Conservation (phyloP, 2,888 invertebrate species). For the Linnaemya vulpina region DNA sequence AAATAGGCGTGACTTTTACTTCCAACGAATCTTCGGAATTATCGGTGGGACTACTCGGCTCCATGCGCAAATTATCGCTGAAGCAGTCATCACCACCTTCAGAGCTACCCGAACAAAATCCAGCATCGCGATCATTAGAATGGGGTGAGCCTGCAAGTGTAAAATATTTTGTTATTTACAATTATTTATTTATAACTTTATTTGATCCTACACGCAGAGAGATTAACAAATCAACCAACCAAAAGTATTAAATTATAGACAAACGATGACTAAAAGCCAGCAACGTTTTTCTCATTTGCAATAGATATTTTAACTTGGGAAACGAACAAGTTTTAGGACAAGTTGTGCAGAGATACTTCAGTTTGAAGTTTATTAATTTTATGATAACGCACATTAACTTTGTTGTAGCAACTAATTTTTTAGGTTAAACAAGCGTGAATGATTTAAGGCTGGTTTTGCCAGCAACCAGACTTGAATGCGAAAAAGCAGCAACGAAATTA, state of each 20-base stretch:
- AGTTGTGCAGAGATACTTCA: too few species aligned
- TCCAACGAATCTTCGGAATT: constrained; percentile 87
- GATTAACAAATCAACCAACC: background rate
- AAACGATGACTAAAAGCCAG: too few species aligned
- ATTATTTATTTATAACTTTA: background rate
- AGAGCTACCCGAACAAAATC: constrained; percentile 87
- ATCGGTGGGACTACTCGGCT: constrained; percentile 86
- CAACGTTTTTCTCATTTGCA: too few species aligned
- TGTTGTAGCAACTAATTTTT: background rate
- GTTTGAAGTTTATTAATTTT: too few species aligned
- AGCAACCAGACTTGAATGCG: too few species aligned
- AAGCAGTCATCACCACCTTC: constrained; percentile 87
- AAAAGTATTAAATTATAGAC: background rate
- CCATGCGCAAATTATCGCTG: constrained; percentile 82
- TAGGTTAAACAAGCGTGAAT: background rate
- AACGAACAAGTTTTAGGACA: too few species aligned
- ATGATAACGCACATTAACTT: background rate
- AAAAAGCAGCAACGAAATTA: background rate
- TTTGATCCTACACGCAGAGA: background rate
- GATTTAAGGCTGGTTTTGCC: background rate
- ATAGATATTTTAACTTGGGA: too few species aligned
- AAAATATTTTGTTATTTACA: constrained; percentile 10
- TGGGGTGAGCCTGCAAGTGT: constrained; percentile 80
- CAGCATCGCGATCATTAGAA: constrained; percentile 85
- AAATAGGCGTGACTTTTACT: constrained; percentile 86